Base-by-base conservation (phyloP, 1,140 invertebrate genomes). In the Copidosoma floridanum region DNA sequence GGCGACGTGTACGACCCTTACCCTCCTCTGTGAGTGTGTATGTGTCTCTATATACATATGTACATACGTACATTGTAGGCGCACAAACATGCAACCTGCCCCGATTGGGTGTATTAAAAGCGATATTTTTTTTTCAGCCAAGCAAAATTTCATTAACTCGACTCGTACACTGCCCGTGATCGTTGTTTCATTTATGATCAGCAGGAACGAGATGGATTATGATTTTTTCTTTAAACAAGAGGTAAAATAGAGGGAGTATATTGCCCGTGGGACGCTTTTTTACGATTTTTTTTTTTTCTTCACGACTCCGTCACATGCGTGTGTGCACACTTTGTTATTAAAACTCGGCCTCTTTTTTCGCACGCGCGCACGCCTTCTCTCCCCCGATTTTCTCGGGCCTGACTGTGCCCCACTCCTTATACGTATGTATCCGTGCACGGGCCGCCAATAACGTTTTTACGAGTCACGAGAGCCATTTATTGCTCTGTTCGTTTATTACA, bases 401-500 rank as follows among this genome's bases (percentile, higher is more conserved):
- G n/a, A 53, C 11, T 29, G 24, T 55, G 48, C 27, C 27, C 16
- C 38, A 12, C n/a, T n/a, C n/a, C n/a, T n/a, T n/a, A n/a, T n/a
- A n/a, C n/a, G n/a, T n/a, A n/a, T n/a, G n/a, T n/a, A n/a, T n/a
- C 27, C 35, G 40, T 6, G 14, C 5, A 32, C 66, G 68, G 67
- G 70, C 29, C 72, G 63, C 73, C 67, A 74, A 76, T 77, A 78
- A 77, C 71, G 67, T 73, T 77, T 79, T 77, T 78, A 79, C 74
- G 76, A 78, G 73, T 73, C 70, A 73, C 76, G 72, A n/a, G 76
- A 76, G 76, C n/a, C 73, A 78, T 78, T 78, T 79, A 79, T 78
- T 76, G 71, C 74, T 64, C 20, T 41, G 37, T 7, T 35, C 11
- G 43, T 48, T 61, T 52, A 61, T 54, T 61, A 54, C 29, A 48